A percentile compares a stretch with the other conserved stretches of the same genome.
Evolutionary conservation across 2,797 vertebrate species (phyloP).

Genomic region (Halcyon leucocephala): DNA sequence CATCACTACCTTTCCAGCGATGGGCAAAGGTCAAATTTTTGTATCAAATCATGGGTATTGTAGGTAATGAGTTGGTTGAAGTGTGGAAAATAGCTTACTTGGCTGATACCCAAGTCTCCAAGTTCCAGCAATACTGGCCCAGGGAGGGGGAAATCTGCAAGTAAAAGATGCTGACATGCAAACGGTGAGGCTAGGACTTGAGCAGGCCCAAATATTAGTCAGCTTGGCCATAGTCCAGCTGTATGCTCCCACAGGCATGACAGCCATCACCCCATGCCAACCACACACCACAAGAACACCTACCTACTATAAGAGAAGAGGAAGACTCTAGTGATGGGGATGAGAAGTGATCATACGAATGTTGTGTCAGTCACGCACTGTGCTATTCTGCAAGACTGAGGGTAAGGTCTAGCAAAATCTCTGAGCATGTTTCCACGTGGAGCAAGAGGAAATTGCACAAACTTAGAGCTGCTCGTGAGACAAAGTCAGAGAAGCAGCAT

Average conservation of each 20-base stretch:
- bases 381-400: not conserved
- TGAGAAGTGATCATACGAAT: not conserved
- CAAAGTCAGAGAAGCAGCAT: not conserved
- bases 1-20: not conserved
- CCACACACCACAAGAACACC: not conserved
- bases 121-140: not conserved
- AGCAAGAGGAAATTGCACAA: slow-evolving; percentile 29
- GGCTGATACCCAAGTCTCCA: not conserved
- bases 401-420: not conserved
- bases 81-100: not conserved
- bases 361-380: not conserved
- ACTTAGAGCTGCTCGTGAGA: not conserved
- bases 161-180: not conserved
- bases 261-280: rapidly evolving
- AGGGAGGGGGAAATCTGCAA: not conserved
- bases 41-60: not conserved
- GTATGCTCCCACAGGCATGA: not conserved
- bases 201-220: not conserved
- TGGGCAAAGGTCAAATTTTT: not conserved
- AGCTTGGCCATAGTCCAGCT: not conserved
- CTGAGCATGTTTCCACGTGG: not conserved
- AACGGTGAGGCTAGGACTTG: not conserved
- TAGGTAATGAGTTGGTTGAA: not conserved
- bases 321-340: not conserved
- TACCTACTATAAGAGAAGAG: not conserved